Percentiles rank a stretch among this genome's conserved stretches.
phyloP scores from a whole-genome alignment of 2,113 vertebrate genomes.

The Passerina amoena region DNA sequence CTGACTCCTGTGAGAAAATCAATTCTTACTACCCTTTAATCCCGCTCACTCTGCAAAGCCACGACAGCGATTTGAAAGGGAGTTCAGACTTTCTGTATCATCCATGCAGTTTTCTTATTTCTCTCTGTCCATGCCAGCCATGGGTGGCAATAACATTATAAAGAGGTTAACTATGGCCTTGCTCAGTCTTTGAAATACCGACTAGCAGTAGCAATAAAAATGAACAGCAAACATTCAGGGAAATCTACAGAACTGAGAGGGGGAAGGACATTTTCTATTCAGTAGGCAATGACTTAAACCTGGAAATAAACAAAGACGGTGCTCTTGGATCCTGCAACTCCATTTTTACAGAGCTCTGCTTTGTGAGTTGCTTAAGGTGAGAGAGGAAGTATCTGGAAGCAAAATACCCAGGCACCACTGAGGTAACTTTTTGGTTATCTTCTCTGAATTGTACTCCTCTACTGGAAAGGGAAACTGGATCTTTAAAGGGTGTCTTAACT shows the following conservation, averaged over 20 bases:
- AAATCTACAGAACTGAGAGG: neutral
- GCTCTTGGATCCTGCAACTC: neutral
- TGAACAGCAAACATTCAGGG: neutral
- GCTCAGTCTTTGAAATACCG: neutral
- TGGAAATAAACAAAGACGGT: neutral
- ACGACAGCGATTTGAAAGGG: neutral
- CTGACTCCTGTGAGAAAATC: slow-evolving; percentile 32
- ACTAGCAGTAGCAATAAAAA: neutral
- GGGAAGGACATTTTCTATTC: neutral
- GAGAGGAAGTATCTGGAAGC: neutral
- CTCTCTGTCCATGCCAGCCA: neutral
- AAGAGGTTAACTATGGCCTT: neutral
- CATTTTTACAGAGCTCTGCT: neutral
- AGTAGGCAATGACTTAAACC: neutral
- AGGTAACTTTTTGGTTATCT: neutral
- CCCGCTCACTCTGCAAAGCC: neutral
- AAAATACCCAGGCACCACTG: neutral
- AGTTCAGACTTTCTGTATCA: neutral
- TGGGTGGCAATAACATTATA: neutral
- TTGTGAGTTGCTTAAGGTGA: neutral
- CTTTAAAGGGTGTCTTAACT: neutral
- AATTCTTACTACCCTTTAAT: slow-evolving; percentile 42
- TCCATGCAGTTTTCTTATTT: neutral
- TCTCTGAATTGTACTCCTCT: neutral
- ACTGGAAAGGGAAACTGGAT: neutral